These are phyloP conservation scores for Phengaris arion DNA, from an alignment of 2,888 invertebrate genomes.

Conservation along the genomic window DNA sequence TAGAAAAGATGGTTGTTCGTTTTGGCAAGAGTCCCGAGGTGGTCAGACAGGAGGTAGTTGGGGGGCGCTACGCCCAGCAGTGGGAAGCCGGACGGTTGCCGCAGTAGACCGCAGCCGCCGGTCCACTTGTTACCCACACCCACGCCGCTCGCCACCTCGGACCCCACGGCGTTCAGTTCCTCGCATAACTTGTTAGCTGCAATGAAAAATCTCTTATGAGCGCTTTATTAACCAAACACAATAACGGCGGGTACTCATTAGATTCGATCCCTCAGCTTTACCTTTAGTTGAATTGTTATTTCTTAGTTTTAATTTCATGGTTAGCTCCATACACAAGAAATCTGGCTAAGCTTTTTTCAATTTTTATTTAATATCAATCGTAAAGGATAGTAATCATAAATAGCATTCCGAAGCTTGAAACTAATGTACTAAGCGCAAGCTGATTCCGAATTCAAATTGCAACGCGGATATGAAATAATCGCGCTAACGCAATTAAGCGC, in stretches of 20 bases:
- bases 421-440: conserved; percentile 65
- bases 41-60: conserved; percentile 81
- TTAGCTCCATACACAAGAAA: too few relatives aligned
- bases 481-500: conserved; percentile 76
- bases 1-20: conserved; percentile 83
- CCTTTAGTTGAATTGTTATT: too few relatives aligned
- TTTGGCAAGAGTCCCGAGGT: conserved; percentile 79
- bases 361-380: too few relatives aligned
- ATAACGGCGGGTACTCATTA: too few relatives aligned
- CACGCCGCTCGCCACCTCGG: conserved; percentile 57
- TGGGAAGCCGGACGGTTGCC: conserved; percentile 81
- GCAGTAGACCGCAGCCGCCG: conserved; percentile 82
- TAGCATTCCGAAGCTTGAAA: conserved; percentile 44
- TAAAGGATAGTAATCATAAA: background rate
- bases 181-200: conserved; percentile 72
- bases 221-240: too few relatives aligned
- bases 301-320: too few relatives aligned
- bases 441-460: conserved; percentile 72
- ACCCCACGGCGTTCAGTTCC: conserved; percentile 69
- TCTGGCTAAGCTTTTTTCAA: too few relatives aligned
- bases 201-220: conserved; percentile 39
- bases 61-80: conserved; percentile 80
- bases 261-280: too few relatives aligned
- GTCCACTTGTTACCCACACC: conserved; percentile 76
- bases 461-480: conserved; percentile 73